phyloP scores from a whole-genome alignment of 2,113 vertebrate genomes.

The Sula dactylatra region DNA sequence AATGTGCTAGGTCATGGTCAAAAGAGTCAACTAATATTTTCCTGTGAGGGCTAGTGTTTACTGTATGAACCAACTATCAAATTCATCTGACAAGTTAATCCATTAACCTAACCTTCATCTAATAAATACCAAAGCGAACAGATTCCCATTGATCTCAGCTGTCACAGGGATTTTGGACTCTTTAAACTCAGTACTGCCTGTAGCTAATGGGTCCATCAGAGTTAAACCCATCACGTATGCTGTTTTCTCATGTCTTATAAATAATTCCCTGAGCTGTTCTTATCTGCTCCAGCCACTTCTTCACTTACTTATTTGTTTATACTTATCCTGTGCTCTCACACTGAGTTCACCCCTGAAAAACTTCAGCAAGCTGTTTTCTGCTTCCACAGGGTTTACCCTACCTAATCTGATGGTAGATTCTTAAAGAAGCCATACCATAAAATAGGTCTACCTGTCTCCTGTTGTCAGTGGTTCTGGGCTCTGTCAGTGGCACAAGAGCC shows the following conservation, averaged over 20 bases:
- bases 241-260: conserved; percentile 20
- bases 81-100: conserved; percentile 41
- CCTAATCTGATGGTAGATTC: background rate
- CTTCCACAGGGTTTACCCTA: background rate
- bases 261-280: conserved; percentile 33
- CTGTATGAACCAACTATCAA: background rate
- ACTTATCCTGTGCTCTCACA: background rate
- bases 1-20: background rate
- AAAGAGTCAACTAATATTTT: background rate
- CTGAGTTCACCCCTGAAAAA: background rate
- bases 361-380: background rate
- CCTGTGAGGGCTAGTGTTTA: background rate
- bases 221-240: background rate
- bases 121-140: conserved; percentile 25
- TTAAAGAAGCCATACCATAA: background rate
- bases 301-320: conserved; percentile 50
- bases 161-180: background rate
- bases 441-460: background rate
- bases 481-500: background rate
- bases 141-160: conserved; percentile 31
- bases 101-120: conserved; percentile 29
- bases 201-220: conserved; percentile 16
- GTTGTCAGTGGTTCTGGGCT: background rate
- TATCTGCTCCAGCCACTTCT: conserved; percentile 17
- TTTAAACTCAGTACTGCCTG: conserved; percentile 1